These are phyloP conservation scores for Sinocyclocheilus grahami DNA, from an alignment of 2,113 vertebrate species.

Conservation along the genomic window DNA sequence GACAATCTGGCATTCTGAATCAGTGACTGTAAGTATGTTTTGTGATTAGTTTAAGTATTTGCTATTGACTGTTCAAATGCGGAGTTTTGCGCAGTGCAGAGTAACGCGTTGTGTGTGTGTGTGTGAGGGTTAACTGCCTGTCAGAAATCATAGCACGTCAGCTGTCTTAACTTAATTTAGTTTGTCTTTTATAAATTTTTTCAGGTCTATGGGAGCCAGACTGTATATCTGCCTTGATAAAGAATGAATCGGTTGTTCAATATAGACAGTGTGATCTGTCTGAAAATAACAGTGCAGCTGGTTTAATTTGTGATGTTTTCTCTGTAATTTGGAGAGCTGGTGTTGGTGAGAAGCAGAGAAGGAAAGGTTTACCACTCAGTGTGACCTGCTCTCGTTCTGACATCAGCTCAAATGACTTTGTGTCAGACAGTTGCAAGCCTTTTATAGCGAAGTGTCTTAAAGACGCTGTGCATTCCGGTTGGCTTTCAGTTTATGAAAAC, in stretches of 20 bases:
- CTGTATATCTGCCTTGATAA: neutral
- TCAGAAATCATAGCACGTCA: too few species aligned
- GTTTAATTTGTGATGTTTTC: neutral
- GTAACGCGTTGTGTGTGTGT: too few species aligned
- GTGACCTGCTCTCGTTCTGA: neutral
- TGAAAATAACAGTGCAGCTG: constrained; percentile 4
- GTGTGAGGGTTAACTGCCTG: too few species aligned
- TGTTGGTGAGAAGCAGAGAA: neutral
- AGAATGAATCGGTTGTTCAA: neutral
- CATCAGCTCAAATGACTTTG: constrained; percentile 11
- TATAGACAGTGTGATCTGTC: neutral
- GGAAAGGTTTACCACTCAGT: constrained; percentile 2
- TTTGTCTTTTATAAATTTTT: neutral
- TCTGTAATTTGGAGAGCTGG: constrained; percentile 29
- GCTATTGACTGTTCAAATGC: too few species aligned
- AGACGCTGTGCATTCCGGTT: constrained; percentile 5
- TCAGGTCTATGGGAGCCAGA: neutral
- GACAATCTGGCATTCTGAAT: too few species aligned
- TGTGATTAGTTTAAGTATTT: too few species aligned
- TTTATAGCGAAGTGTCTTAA: constrained; percentile 27
- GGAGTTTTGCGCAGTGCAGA: too few species aligned
- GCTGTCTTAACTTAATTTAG: too few species aligned
- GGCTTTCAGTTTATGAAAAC: constrained; percentile 6
- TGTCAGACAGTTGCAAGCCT: constrained; percentile 23
- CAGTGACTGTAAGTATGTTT: too few species aligned